Percentiles rank a stretch among this genome's conserved stretches.
These are phyloP conservation scores for Drosophila multiciliata DNA, from an alignment of 2,888 invertebrate species.

Conservation along the genomic window DNA sequence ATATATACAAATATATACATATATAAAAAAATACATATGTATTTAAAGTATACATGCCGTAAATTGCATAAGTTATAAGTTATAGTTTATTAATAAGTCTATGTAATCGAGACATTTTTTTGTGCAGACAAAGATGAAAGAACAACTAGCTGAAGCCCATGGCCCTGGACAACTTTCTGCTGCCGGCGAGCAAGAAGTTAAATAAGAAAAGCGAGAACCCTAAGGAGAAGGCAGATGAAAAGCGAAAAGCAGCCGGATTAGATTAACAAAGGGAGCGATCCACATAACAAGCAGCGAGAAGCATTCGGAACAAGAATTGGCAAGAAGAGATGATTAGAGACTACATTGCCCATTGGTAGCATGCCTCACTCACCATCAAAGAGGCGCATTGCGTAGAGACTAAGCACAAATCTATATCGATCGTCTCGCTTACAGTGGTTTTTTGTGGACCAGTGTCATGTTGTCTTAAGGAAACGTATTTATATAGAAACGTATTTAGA, in stretches of 20 bases:
- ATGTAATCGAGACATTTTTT: slow-evolving; percentile 53
- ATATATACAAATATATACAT: slow-evolving; percentile 53
- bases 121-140: slow-evolving; percentile 5
- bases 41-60: slow-evolving; percentile 20
- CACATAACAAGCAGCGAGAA: neutral
- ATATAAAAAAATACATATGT: slow-evolving; percentile 13
- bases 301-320: neutral
- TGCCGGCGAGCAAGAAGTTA: neutral
- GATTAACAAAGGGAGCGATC: neutral
- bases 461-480: slow-evolving; percentile 3
- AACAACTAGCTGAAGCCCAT: slow-evolving; percentile 5
- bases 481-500: slow-evolving; percentile 30
- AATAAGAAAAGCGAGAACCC: neutral
- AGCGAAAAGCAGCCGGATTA: neutral
- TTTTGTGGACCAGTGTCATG: slow-evolving; percentile 24
- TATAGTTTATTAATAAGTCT: slow-evolving; percentile 61
- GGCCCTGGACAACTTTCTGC: slow-evolving; percentile 15
- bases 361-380: neutral
- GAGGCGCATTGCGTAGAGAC: neutral
- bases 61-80: slow-evolving; percentile 20
- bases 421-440: neutral
- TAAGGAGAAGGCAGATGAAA: neutral
- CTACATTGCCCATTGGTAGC: neutral
- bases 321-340: neutral
- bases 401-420: neutral